phyloP scores from a whole-genome alignment of 2,888 invertebrate genomes.

The Spilosoma lubricipeda region DNA sequence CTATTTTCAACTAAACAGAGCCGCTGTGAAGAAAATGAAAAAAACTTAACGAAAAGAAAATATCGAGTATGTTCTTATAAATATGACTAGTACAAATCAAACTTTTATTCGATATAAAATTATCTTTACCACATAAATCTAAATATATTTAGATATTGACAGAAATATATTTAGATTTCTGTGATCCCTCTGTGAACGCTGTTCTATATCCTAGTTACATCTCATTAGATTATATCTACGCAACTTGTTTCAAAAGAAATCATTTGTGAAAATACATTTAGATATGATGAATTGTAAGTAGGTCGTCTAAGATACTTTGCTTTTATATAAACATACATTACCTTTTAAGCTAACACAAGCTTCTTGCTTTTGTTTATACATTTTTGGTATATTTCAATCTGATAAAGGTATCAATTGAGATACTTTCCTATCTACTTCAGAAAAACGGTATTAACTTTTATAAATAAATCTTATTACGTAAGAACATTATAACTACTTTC shows the following conservation, averaged over 20 bases:
- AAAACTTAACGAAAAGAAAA: not conserved
- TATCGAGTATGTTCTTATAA: not conserved
- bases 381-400: not conserved
- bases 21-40: not conserved
- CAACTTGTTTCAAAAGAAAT: not conserved
- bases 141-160: no score
- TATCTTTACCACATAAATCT: no score
- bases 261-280: not conserved
- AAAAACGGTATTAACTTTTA: not conserved
- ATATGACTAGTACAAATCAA: not conserved
- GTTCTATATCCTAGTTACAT: not conserved
- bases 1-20: not conserved
- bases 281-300: not conserved
- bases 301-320: not conserved
- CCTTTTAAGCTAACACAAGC: not conserved
- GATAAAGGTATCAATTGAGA: not conserved
- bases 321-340: not conserved
- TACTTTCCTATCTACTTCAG: not conserved
- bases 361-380: not conserved
- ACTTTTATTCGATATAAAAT: not conserved
- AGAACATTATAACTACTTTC: not conserved
- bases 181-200: no score
- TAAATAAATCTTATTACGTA: not conserved
- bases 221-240: not conserved
- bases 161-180: no score